These are phyloP conservation scores for Agrochola litura DNA, from an alignment of 2,888 invertebrate species.

Conservation along the genomic window DNA sequence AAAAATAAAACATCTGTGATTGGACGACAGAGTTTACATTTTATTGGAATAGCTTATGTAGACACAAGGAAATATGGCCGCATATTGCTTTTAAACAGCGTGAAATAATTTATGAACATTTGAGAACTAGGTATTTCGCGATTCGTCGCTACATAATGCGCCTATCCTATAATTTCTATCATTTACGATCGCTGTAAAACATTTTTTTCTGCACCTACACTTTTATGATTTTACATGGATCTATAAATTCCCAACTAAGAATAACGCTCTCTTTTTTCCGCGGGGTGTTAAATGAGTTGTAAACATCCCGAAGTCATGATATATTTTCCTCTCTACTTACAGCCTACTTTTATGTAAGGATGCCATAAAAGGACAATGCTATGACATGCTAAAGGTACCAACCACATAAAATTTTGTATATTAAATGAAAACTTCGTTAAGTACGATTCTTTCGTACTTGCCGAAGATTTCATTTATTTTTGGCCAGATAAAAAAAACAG, in stretches of 20 bases:
- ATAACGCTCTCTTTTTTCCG: background rate
- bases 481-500: too few species aligned
- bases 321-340: background rate
- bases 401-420: background rate
- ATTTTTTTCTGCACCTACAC: background rate
- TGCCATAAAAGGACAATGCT: background rate
- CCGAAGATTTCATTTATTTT: too few species aligned
- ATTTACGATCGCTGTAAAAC: slow-evolving; percentile 14
- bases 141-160: slow-evolving; percentile 11
- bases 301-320: background rate
- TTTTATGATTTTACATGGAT: slow-evolving; percentile 1
- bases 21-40: slow-evolving; percentile 25
- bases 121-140: background rate
- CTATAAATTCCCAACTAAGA: background rate
- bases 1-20: slow-evolving; percentile 19
- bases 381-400: background rate
- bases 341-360: background rate
- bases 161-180: slow-evolving; percentile 5
- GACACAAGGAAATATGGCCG: slow-evolving; percentile 28
- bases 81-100: slow-evolving; percentile 37
- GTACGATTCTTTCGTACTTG: too few species aligned
- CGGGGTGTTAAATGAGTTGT: background rate
- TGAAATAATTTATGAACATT: slow-evolving; percentile 50
- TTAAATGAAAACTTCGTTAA: background rate
- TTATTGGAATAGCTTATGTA: slow-evolving; percentile 36